Percentiles rank a stretch among this genome's conserved stretches.
Evolutionary conservation across 2,797 vertebrate species (phyloP).

Genomic region (Chaetodon trifasciatus): DNA sequence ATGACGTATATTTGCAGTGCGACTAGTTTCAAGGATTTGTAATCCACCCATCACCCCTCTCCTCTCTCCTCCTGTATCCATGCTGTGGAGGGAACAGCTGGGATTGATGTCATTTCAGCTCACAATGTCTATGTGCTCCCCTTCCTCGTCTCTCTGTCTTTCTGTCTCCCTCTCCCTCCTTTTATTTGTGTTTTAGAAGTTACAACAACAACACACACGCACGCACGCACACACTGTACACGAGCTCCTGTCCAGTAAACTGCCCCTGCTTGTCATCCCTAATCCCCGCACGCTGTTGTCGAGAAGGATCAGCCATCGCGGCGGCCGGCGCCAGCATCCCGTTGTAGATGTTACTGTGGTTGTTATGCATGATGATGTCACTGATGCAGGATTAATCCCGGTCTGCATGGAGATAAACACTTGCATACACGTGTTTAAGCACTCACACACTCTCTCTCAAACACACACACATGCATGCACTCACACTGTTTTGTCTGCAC

Average conservation of each 20-base stretch:
- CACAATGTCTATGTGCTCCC: slow-evolving; percentile 12
- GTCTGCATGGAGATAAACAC: slow-evolving; percentile 56
- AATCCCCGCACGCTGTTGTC: slow-evolving; percentile 60
- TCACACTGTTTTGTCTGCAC: slow-evolving; percentile 12
- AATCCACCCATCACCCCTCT: slow-evolving; percentile 28
- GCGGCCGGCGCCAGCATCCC: slow-evolving; percentile 34
- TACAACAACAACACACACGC: slow-evolving; percentile 16
- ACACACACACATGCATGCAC: slow-evolving; percentile 8
- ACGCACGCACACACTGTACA: slow-evolving; percentile 28
- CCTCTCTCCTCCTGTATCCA: slow-evolving; percentile 5
- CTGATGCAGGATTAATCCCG: slow-evolving; percentile 59
- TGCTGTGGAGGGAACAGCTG: slow-evolving; percentile 47
- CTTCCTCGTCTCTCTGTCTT: slow-evolving; percentile 16
- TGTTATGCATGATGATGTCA: slow-evolving; percentile 66
- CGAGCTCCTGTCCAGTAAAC: slow-evolving; percentile 57
- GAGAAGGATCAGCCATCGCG: slow-evolving; percentile 54
- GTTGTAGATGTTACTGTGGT: slow-evolving; percentile 47
- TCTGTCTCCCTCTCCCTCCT: slow-evolving; percentile 13
- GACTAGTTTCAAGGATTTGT: slow-evolving; percentile 34
- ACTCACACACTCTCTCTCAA: background rate
- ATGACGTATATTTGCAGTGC: slow-evolving; percentile 16
- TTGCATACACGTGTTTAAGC: slow-evolving; percentile 24
- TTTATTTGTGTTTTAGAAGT: slow-evolving; percentile 23
- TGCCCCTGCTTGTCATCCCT: slow-evolving; percentile 45
- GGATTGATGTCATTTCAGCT: slow-evolving; percentile 52